These are phyloP conservation scores for Crypturellus tataupa DNA, from an alignment of 2,797 vertebrate genomes.

Conservation along the genomic window DNA sequence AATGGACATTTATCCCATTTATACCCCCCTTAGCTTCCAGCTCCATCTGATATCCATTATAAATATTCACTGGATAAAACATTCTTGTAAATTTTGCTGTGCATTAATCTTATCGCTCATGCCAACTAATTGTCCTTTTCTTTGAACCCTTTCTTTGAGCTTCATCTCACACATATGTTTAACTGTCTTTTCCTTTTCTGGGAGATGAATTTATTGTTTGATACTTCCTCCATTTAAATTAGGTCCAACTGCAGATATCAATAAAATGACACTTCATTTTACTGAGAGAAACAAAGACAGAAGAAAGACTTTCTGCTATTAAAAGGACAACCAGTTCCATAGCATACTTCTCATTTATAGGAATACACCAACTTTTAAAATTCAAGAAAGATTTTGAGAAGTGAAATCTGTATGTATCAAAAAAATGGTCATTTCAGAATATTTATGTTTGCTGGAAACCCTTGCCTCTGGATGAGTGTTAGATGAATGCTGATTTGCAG, in stretches of 20 bases:
- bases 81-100: background rate
- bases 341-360: background rate
- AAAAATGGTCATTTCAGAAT: background rate
- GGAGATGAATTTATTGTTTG: background rate
- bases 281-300: background rate
- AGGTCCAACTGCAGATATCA: background rate
- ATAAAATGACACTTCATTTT: background rate
- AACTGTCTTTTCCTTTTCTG: background rate
- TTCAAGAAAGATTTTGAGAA: background rate
- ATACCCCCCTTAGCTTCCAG: background rate
- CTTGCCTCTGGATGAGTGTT: background rate
- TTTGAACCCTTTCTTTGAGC: slow-evolving; percentile 8
- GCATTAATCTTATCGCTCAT: background rate
- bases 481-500: background rate
- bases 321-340: background rate
- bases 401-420: background rate
- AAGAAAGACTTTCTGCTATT: background rate
- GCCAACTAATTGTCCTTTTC: background rate
- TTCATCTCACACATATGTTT: background rate
- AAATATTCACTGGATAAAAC: background rate
- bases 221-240: background rate
- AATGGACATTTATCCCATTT: slow-evolving; percentile 10
- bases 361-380: background rate
- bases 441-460: background rate
- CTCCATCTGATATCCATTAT: background rate